Evolutionary conservation across 2,113 vertebrate genomes (phyloP), one percentile per base, ranked within the genome.

Genomic region (Columba livia): DNA sequence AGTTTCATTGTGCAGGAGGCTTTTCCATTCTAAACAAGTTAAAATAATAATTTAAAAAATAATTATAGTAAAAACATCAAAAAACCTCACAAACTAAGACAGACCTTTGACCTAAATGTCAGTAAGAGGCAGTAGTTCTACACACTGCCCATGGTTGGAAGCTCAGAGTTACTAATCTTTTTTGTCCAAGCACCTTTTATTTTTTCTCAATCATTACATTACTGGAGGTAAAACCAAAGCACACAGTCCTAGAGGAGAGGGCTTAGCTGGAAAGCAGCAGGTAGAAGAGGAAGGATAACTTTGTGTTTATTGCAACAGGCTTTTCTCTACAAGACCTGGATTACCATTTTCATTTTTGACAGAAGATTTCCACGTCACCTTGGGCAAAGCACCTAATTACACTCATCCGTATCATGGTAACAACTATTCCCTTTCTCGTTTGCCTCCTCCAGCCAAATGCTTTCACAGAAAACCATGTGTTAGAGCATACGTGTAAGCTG

Each of bases 371-470:
- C 62, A 40, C 0, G 42, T 93, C 83, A 94, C 88, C 82, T 93
- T 96, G 85, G 92, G 85, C 88, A 93, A 96, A 60, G 60, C 36
- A 92, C 61, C 84, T 93, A 92, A 96, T 94, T 95, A 87, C 44
- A 64, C 36, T 58, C 80, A 95, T 93, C 86, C 70, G 72, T 94
- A 96, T 75, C 48, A 40, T 0, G 0, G 51, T 17, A 96, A 83
- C 74, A 80, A 78, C 64, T 25, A 31, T 24, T 74, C n/a, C 10
- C 40, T 81, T 90, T 84, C 58, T 88, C 26, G 62, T 93, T 32
- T 34, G 40, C 73, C 21, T 93, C 73, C 67, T 75, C 60, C 54
- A 79, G 80, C 42, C 69, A 32, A 4, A 21, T 1, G 1, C 10
- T 40, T 4, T 56, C 19, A 26, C 5, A 51, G 72, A 80, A 64